Evolutionary conservation across 2,797 vertebrate species (phyloP), one percentile per base, ranked within the genome.

Genomic region (Neosilurus hyrtlii): DNA sequence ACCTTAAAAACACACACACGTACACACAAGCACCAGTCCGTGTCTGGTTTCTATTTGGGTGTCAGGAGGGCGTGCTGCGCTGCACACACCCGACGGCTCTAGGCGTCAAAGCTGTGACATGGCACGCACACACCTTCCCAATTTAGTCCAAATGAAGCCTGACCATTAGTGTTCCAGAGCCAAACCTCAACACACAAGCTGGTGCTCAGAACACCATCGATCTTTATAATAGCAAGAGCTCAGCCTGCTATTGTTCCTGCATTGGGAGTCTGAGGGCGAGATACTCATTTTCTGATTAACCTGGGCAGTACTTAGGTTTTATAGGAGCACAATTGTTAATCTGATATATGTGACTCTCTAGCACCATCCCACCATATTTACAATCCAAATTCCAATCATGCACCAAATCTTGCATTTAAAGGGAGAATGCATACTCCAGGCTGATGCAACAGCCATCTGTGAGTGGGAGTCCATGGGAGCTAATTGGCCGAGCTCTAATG

Each of bases 101-200:
- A 87, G 66, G 86, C 86, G 86, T 87, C 86, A 86, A 85, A 87
- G 81, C 87, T 86, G 76, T 87, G 86, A 87, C 86, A 87, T 79
- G 75, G 78, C 82, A 84, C 84, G 7, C 78, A 74, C 68, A 78
- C 82, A 86, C 83, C 83, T 84, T 86, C 82, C 68, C 83, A 85
- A 87, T 87, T 87, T 85, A 86, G 66, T 78, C 73, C 65, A 87
- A 87, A 89, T 87, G 85, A 84, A 52, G 84, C 79, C 85, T 86
- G 86, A 87, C 82, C 85, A 84, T 80, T 86, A 86, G 85, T 74
- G 79, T 80, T 67, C 75, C 81, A 49, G 57, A 74, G 82, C 73
- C 74, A 82, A 80, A 68, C 59, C 74, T 84, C 63, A 65, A 35
- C 10, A 63, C 84, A 65, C 66, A 84, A 83, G 18, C 81, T 57